Percentiles rank a stretch among this genome's conserved stretches.
phyloP scores from a whole-genome alignment of 2,888 invertebrate species.

The Argyresthia albistria region DNA sequence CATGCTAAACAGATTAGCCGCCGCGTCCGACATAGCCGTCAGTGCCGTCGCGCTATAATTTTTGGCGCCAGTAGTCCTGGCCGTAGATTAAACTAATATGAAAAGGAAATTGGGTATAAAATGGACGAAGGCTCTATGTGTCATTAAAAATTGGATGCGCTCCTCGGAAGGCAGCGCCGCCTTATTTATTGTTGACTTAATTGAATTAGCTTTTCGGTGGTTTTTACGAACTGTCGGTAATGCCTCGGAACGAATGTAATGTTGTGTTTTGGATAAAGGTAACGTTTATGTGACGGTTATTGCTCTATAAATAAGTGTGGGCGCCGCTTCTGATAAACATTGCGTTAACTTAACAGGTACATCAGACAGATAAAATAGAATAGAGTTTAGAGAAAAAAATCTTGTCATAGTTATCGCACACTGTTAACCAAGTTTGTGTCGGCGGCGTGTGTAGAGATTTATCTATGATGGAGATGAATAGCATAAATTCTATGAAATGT shows the following conservation, averaged over 20 bases:
- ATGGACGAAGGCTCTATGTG: conserved; percentile 65
- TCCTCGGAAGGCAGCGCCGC: conserved; percentile 36
- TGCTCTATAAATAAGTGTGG: conserved; percentile 35
- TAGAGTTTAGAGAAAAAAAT: too few species aligned
- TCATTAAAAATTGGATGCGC: conserved; percentile 68
- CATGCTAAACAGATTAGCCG: conserved; percentile 67
- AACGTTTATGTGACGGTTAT: conserved; percentile 51
- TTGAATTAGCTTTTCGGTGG: conserved; percentile 64
- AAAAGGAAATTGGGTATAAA: conserved; percentile 73
- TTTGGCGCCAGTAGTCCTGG: conserved; percentile 72
- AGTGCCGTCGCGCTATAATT: conserved; percentile 46
- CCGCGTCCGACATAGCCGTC: conserved; percentile 61
- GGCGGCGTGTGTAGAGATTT: too few species aligned
- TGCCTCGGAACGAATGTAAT: conserved; percentile 52
- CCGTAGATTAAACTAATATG: conserved; percentile 71
- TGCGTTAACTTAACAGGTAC: too few species aligned
- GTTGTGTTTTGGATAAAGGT: conserved; percentile 56
- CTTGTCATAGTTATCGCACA: too few species aligned
- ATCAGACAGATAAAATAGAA: too few species aligned
- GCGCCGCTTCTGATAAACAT: too few species aligned
- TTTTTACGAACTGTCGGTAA: conserved; percentile 61
- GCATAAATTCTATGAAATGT: background rate
- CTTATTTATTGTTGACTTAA: conserved; percentile 67
- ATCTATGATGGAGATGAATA: too few species aligned
- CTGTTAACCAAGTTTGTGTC: too few species aligned